Evolutionary conservation across 2,888 invertebrate species (phyloP).

Genomic region (Netelia inedita): DNA sequence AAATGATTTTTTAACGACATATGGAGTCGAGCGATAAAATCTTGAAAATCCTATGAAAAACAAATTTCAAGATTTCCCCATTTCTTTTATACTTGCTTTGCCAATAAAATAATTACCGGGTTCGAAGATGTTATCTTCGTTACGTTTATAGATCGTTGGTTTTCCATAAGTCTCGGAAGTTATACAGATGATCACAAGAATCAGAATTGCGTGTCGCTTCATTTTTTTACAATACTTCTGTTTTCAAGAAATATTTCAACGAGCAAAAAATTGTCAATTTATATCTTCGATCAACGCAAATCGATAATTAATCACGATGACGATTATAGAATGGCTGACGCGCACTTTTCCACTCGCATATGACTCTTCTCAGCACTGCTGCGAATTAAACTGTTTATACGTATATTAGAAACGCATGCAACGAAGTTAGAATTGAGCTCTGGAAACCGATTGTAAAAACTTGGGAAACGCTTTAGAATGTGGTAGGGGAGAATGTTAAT

Average conservation of each 20-base stretch:
- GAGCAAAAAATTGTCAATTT: not conserved
- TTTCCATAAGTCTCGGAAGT: slow-evolving; percentile 74
- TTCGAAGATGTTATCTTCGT: slow-evolving; percentile 81
- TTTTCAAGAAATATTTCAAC: not conserved
- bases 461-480: slow-evolving; percentile 74
- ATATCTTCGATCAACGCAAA: not conserved
- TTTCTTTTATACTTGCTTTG: slow-evolving; percentile 44
- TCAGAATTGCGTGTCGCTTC: slow-evolving; percentile 55
- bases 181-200: slow-evolving; percentile 68
- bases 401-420: not conserved
- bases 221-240: slow-evolving; percentile 55
- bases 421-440: slow-evolving; percentile 1
- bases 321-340: not conserved
- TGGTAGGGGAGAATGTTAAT: slow-evolving; percentile 51
- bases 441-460: slow-evolving; percentile 23
- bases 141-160: slow-evolving; percentile 81
- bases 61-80: slow-evolving; percentile 33
- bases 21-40: slow-evolving; percentile 20
- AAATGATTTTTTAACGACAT: slow-evolving; percentile 34
- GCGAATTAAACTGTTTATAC: slow-evolving; percentile 49
- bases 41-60: slow-evolving; percentile 34
- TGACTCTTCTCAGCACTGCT: slow-evolving; percentile 24
- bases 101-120: slow-evolving; percentile 76
- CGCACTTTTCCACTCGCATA: slow-evolving; percentile 33
- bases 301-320: slow-evolving; percentile 3